These are phyloP conservation scores for Mus spicilegus DNA, from an alignment of 2,113 vertebrate genomes.

Conservation along the genomic window DNA sequence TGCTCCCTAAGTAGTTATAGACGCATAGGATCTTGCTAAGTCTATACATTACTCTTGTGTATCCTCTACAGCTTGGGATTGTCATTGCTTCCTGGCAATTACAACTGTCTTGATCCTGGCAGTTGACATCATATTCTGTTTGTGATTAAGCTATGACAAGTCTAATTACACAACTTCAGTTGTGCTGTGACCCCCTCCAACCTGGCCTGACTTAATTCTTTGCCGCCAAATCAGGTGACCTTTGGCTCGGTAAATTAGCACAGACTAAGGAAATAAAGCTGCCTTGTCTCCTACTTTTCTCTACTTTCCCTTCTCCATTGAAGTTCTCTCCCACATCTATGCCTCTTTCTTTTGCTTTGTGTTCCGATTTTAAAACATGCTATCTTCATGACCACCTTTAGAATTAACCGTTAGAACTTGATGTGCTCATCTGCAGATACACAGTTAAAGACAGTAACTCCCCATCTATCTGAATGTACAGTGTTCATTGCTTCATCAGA, in stretches of 20 bases:
- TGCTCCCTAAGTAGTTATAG: not conserved
- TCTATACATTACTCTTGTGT: not conserved
- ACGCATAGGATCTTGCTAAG: not conserved
- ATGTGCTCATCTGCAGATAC: not conserved
- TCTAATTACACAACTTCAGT: not conserved
- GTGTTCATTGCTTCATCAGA: not conserved
- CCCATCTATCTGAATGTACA: not conserved
- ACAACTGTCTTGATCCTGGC: not conserved
- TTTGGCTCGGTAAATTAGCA: not conserved
- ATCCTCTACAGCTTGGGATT: not conserved
- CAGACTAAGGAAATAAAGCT: not conserved
- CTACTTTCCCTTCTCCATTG: not conserved
- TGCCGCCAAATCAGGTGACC: not conserved
- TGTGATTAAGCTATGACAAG: not conserved
- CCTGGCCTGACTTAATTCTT: not conserved
- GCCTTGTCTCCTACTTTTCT: not conserved
- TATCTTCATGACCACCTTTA: not conserved
- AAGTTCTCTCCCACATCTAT: not conserved
- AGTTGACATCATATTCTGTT: not conserved
- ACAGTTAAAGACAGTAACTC: not conserved
- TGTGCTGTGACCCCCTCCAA: not conserved
- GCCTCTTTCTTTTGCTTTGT: not conserved
- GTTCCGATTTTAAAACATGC: not conserved
- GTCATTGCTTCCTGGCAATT: not conserved
- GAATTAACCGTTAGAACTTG: not conserved